Evolutionary conservation across 2,113 vertebrate species (phyloP).

Genomic region (Eptatretus burgeri): DNA sequence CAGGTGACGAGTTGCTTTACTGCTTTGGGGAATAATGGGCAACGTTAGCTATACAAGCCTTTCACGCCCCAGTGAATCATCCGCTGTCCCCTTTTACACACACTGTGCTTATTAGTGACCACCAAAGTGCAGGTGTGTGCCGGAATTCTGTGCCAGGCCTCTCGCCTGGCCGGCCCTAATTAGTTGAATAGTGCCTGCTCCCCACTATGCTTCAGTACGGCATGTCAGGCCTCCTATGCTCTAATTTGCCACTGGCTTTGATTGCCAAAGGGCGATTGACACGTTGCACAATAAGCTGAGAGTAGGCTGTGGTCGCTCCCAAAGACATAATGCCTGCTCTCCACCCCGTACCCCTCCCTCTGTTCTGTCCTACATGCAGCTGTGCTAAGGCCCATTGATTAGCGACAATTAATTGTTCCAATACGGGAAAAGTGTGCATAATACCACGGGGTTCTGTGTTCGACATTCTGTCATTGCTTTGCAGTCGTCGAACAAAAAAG

Average conservation of each 20-base stretch:
- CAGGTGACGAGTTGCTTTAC: too few relatives aligned
- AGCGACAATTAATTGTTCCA: constrained; percentile 4
- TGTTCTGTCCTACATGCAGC: not conserved
- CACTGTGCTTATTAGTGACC: too few relatives aligned
- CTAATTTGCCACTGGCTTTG: not conserved
- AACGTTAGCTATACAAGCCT: too few relatives aligned
- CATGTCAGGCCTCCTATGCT: constrained; percentile 4
- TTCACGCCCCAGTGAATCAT: too few relatives aligned
- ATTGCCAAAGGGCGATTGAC: constrained; percentile 1
- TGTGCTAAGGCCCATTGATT: constrained; percentile 1
- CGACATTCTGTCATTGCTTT: too few relatives aligned
- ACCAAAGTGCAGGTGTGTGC: too few relatives aligned
- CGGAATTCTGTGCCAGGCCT: not conserved
- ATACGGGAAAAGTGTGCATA: constrained; percentile 3
- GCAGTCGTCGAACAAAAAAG: too few relatives aligned
- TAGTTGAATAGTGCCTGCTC: constrained; percentile 1
- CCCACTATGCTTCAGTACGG: not conserved
- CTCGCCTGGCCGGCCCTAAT: constrained; percentile 4
- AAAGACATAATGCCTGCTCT: not conserved
- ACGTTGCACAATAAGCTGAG: not conserved
- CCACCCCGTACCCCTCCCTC: not conserved
- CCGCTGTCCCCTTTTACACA: too few relatives aligned
- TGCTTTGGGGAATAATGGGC: too few relatives aligned
- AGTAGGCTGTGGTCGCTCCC: constrained; percentile 9
- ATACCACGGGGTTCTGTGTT: not conserved